Evolutionary conservation across 2,888 invertebrate genomes (phyloP).

Genomic region (Diachrysia chrysitis): DNA sequence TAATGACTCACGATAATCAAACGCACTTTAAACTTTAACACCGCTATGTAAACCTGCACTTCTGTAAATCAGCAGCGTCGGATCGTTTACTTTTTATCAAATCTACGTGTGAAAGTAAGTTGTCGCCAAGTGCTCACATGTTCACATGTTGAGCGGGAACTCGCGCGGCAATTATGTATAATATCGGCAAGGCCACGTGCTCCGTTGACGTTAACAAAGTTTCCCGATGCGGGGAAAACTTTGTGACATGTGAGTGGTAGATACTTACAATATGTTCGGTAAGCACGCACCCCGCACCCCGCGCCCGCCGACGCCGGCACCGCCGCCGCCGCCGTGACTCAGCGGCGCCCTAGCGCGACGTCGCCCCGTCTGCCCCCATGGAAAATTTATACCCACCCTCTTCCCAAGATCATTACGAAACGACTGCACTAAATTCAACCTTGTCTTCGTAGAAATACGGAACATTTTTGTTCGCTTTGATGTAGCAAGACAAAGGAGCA

Average conservation of each 20-base stretch:
- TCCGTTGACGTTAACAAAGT: conserved; percentile 89
- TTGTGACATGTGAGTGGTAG: conserved; percentile 89
- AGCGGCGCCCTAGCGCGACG: conserved; percentile 88
- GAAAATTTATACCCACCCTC: conserved; percentile 89
- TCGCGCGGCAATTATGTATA: conserved; percentile 80
- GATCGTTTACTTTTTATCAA: conserved; percentile 40
- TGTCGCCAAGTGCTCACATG: conserved; percentile 64
- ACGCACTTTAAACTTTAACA: conserved; percentile 38
- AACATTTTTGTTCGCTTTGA: conserved; percentile 64
- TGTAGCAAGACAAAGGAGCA: conserved; percentile 84
- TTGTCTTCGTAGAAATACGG: conserved; percentile 69
- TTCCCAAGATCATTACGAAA: conserved; percentile 82
- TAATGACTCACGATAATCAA: conserved; percentile 44
- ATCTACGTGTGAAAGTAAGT: conserved; percentile 46
- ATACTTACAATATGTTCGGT: conserved; percentile 86
- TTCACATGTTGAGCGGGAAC: conserved; percentile 74
- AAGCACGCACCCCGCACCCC: conserved; percentile 61
- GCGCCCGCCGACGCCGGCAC: conserved; percentile 68
- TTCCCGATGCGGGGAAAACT: conserved; percentile 88
- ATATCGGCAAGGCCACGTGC: conserved; percentile 87
- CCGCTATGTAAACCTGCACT: conserved; percentile 16
- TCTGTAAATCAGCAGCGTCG: conserved; percentile 12
- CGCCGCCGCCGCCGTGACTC: conserved; percentile 82
- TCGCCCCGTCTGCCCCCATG: conserved; percentile 89
- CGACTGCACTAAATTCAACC: conserved; percentile 70